Evolutionary conservation across 2,888 invertebrate species (phyloP).

Genomic region (Acholoe squamosa): DNA sequence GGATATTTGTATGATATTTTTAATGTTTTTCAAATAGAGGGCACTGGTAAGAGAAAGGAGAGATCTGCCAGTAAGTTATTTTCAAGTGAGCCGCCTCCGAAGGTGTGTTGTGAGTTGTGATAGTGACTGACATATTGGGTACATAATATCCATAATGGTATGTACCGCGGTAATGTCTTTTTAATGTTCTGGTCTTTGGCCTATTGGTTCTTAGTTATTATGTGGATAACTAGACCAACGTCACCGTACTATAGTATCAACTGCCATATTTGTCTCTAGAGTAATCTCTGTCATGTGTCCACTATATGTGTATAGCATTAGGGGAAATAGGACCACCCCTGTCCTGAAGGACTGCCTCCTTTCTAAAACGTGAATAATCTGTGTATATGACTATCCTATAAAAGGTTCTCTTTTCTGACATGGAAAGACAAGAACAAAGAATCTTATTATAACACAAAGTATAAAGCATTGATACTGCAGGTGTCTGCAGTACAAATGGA

Average conservation of each 20-base stretch:
- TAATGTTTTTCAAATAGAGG: neutral
- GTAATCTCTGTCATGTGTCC: neutral
- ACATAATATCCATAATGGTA: neutral
- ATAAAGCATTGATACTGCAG: no score
- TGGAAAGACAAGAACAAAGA: no score
- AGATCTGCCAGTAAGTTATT: slow-evolving; percentile 5
- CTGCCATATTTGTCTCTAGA: slow-evolving; percentile 18
- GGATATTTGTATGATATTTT: slow-evolving; percentile 4
- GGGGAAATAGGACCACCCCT: neutral
- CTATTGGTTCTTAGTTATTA: neutral
- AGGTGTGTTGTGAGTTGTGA: slow-evolving; percentile 12
- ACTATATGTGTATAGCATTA: neutral
- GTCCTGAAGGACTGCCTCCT: no score
- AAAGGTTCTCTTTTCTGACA: no score
- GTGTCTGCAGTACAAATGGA: no score
- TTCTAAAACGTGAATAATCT: no score
- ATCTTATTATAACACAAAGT: no score
- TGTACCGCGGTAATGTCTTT: neutral
- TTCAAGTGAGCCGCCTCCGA: neutral
- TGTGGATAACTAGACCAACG: neutral
- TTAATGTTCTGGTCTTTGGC: slow-evolving; percentile 12
- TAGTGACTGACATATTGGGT: neutral
- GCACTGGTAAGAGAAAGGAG: neutral
- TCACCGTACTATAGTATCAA: neutral
- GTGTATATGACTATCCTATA: no score